Evolutionary conservation across 2,888 invertebrate species (phyloP), one percentile per base, ranked within the genome.

Genomic region (Phania funesta): DNA sequence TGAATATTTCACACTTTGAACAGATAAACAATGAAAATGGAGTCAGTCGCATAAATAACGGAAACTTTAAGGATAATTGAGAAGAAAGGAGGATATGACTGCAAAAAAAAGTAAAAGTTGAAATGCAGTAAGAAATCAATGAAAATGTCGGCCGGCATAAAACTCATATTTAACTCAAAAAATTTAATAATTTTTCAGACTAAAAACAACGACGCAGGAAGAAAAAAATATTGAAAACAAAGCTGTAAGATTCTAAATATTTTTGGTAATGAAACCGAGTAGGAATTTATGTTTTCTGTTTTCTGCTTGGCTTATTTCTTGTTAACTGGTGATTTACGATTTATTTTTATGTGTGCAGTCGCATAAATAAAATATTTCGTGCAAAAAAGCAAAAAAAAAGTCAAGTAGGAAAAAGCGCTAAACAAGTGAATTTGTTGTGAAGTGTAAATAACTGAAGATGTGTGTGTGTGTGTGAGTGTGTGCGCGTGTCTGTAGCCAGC

Each of bases 281-380:
- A 62, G 20, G 16, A 58, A 64, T 48, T 44, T 60, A 65, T 74
- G 20, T 35, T 24, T 56, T 56, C 38, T 46, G n/a, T 38, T 71
- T 54, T 56, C 38, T 46, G n/a, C 38, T 71, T 54, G 48, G 65
- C 22, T 67, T 60, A 48, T 24, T 65, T 62, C 74, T 68, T 16
- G 46, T 73, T 75, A 81, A 81, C 76, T 78, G 67, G 65, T 78
- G 80, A 76, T 81, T 79, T 79, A 83, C 70, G 81, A 70, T 50
- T 67, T 62, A 35, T 67, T 50, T 62, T 52, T 44, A 44, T 44
- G 16, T 52, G 52, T 67, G 52, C 32, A 44, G 52, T 32, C 73
- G 64, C 41, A 74, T 52, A 79, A 50, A 58, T 11, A 22, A 35
- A 13, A 32, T 9, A 18, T 26, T 35, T 2, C 24, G n/a, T 2